Conservation (phyloP, 1,140 invertebrate species). For the Cataglyphis hispanica region DNA sequence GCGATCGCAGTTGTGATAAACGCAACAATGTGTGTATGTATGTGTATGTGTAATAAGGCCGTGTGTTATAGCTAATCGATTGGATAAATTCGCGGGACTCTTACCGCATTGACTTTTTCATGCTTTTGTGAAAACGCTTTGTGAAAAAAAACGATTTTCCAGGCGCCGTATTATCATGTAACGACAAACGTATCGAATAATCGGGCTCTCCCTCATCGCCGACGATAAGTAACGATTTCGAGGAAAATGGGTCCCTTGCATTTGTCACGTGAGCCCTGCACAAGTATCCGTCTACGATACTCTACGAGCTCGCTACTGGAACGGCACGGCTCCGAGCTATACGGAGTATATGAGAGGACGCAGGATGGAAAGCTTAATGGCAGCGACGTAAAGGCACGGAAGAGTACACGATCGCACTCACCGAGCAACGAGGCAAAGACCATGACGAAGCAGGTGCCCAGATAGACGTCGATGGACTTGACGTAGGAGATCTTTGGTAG, state of each 20-base stretch:
- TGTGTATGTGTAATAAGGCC: neutral
- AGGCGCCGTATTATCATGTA: neutral
- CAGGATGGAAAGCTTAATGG: slow-evolving; percentile 59
- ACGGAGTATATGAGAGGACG: slow-evolving; percentile 55
- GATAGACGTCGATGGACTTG: slow-evolving; percentile 99
- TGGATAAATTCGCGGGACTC: neutral
- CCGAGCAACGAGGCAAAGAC: slow-evolving; percentile 97
- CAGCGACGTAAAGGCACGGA: slow-evolving; percentile 58
- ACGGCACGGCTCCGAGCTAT: slow-evolving; percentile 53
- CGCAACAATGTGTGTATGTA: neutral
- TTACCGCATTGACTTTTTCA: neutral
- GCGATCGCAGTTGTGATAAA: slow-evolving; percentile 49
- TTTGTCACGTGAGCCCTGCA: slow-evolving; percentile 62
- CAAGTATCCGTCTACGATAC: slow-evolving; percentile 62
- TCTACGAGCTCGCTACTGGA: slow-evolving; percentile 59
- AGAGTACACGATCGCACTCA: slow-evolving; percentile 87
- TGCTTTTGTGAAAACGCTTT: neutral
- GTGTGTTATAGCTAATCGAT: slow-evolving; percentile 15
- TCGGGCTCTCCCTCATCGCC: neutral
- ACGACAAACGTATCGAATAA: neutral
- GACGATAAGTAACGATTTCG: slow-evolving; percentile 28
- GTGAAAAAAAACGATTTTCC: neutral
- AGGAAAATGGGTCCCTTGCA: slow-evolving; percentile 59
- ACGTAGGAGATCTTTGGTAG: slow-evolving; percentile 99
- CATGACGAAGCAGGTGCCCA: slow-evolving; percentile 99